Base-by-base conservation (phyloP, 2,888 invertebrate species). In the Meliscaeva auricollis region DNA sequence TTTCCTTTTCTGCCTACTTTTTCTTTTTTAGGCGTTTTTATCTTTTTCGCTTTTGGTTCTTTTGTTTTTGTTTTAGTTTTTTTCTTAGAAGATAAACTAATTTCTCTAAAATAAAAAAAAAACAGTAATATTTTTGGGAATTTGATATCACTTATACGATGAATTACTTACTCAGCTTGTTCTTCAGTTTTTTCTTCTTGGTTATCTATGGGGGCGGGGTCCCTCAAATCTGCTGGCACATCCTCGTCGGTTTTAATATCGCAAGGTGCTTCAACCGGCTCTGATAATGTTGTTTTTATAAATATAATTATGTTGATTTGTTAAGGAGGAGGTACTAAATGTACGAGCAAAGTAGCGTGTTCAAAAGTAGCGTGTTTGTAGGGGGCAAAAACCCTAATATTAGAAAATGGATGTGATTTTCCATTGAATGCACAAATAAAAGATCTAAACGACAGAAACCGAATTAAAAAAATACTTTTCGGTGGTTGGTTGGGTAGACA, bases 1-100 rank as follows among this genome's bases (percentile, higher is more conserved):
- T 64, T 64, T 32, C 64, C 64, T 46, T 64, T 64, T 17, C 46
- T 64, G 6, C 64, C 50, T 0, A 20, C 32, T 50, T 35, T 48
- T 35, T 38, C 50, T n/a, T 35, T 66, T 35, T 66, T 50, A 3
- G 30, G n/a, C 15, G 41, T 60, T 60, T 41, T 41, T 9, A 41
- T 44, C 41, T 64, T 41, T 11, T 46, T 66, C 1, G n/a, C 13
- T 48, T 48, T 66, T 22, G n/a, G n/a, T 50, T 35, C 35, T 11
- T 66, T 66, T 66, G 50, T 50, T 30, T 46, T 44, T 15, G 46
- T n/a, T 66, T 46, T 64, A 17, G 1, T 5, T 20, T 35, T 66
- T 22, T 17, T 17, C 2, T 66, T 66, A 0, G 50, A 0, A 1
- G 30, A n/a, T 22, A 22, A 2, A n/a, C 2, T 7, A 2, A 0